A percentile compares a stretch with the other conserved stretches of the same genome.
These are phyloP conservation scores for Hypercompe scribonia DNA, from an alignment of 2,888 invertebrate genomes.

Conservation along the genomic window DNA sequence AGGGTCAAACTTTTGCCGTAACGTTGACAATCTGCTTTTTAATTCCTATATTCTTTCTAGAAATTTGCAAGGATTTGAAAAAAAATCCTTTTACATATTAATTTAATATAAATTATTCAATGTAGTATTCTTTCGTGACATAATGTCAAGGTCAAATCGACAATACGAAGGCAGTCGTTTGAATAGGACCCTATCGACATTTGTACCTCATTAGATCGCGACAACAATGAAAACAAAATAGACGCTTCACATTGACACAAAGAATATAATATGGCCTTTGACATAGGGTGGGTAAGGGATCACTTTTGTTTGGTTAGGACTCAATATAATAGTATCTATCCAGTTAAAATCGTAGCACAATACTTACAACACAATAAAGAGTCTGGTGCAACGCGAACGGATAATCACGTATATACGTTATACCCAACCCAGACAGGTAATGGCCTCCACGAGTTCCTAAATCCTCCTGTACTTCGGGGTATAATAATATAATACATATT, in stretches of 20 bases:
- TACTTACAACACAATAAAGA: not conserved
- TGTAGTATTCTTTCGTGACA: not conserved
- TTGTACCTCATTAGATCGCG: not conserved
- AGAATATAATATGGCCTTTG: not conserved
- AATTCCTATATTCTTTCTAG: not conserved
- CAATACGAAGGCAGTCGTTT: not conserved
- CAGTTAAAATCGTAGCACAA: not conserved
- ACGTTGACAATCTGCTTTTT: not conserved
- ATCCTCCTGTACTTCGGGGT: not conserved
- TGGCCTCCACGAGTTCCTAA: not conserved
- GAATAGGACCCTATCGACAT: not conserved
- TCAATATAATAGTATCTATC: not conserved
- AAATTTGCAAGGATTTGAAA: not conserved
- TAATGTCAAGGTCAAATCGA: not conserved
- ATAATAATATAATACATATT: not conserved
- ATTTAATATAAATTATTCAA: no score
- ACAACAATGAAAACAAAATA: not conserved
- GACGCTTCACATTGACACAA: not conserved
- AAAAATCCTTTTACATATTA: not conserved
- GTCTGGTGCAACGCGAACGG: not conserved
- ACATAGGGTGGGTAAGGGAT: not conserved
- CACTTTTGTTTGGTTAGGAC: not conserved
- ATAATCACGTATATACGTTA: no score
- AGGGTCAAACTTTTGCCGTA: not conserved
- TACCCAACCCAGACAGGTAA: not conserved